phyloP scores from a whole-genome alignment of 1,140 invertebrate genomes.

The Zaprionus gabonicus region DNA sequence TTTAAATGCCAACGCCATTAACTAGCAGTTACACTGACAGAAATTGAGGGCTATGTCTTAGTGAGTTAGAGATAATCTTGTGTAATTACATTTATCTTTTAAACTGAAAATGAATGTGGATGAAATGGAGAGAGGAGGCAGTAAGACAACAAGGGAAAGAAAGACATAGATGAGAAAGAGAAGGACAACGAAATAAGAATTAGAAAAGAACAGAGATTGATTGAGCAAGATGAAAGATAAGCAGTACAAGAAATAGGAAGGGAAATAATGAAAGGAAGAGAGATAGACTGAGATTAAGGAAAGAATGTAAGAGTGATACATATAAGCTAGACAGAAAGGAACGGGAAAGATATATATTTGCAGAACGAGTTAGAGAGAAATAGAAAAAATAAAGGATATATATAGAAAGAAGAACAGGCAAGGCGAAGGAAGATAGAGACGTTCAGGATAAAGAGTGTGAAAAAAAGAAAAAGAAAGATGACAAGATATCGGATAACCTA shows the following conservation, averaged over 20 bases:
- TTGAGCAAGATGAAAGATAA: too few species aligned
- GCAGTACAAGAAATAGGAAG: not conserved
- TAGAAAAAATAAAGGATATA: not conserved
- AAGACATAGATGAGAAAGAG: not conserved
- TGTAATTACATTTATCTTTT: slow-evolving; percentile 1
- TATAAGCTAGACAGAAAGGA: too few species aligned
- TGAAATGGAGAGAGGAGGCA: not conserved
- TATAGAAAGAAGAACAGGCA: not conserved
- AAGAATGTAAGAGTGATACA: not conserved
- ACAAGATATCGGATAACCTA: too few species aligned
- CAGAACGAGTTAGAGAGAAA: not conserved
- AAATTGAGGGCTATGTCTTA: not conserved
- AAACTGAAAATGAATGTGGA: not conserved
- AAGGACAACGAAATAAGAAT: not conserved
- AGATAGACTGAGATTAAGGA: not conserved
- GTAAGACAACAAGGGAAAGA: not conserved
- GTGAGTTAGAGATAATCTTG: not conserved
- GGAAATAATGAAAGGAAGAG: not conserved
- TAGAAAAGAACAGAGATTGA: not conserved
- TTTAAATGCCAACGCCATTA: slow-evolving; percentile 21
- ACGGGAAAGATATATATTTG: too few species aligned
- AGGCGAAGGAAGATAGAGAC: not conserved
- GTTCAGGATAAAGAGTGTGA: too few species aligned
- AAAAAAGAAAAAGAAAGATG: too few species aligned
- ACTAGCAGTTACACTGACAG: slow-evolving; percentile 11